Conservation (phyloP, 2,888 invertebrate species). For the Eupithecia exiguata region DNA sequence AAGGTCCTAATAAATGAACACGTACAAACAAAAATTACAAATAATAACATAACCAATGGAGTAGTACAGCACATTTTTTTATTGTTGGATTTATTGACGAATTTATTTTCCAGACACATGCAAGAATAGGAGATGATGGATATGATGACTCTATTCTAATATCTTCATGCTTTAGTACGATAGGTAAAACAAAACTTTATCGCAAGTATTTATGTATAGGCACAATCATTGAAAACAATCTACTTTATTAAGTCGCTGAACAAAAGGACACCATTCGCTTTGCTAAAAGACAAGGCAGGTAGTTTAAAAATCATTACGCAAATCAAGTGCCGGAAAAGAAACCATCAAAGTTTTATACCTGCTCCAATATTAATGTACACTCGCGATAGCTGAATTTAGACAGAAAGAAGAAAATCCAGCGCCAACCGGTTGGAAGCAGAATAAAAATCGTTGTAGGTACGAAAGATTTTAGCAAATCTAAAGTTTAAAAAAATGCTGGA, state of each 20-base stretch:
- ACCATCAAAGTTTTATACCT: slow-evolving; percentile 30
- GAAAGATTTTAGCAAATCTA: neutral
- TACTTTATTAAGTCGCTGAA: neutral
- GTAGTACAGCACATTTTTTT: too few relatives aligned
- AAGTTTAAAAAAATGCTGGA: neutral
- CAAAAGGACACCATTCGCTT: neutral
- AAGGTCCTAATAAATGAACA: too few relatives aligned
- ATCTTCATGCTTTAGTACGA: too few relatives aligned
- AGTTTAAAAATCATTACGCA: slow-evolving; percentile 30
- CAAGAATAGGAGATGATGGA: too few relatives aligned
- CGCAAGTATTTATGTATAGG: too few relatives aligned
- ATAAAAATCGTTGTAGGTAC: neutral
- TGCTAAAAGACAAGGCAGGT: neutral
- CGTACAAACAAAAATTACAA: too few relatives aligned
- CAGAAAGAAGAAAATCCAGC: neutral
- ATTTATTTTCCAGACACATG: too few relatives aligned
- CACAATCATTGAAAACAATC: neutral
- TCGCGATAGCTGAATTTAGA: slow-evolving; percentile 7
- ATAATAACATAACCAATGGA: too few relatives aligned
- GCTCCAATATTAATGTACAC: slow-evolving; percentile 36
- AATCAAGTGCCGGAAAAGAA: slow-evolving; percentile 35
- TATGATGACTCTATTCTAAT: too few relatives aligned
- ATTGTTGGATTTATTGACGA: too few relatives aligned
- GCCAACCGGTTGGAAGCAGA: neutral
- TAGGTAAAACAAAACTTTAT: too few relatives aligned